A percentile compares a stretch with the other conserved stretches of the same genome.
Evolutionary conservation across 2,888 invertebrate species (phyloP).

Genomic region (Hesperia comma): DNA sequence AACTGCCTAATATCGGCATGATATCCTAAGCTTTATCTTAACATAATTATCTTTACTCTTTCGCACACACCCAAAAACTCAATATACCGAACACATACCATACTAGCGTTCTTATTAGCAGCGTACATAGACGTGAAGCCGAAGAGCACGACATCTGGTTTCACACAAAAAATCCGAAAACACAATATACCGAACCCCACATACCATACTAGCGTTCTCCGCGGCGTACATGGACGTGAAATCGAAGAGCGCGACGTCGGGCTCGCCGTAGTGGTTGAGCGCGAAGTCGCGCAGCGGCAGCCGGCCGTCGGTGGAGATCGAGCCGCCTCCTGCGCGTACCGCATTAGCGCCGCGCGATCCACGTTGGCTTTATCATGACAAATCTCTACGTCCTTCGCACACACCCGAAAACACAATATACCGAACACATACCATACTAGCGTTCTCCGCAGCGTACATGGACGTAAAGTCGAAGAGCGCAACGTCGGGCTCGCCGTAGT

Average conservation of each 20-base stretch:
- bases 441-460: constrained; percentile 98
- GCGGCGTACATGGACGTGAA: constrained; percentile 99
- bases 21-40: too few relatives aligned
- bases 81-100: constrained; percentile 62
- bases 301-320: constrained; percentile 94
- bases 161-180: too few relatives aligned
- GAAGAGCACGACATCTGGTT: constrained; percentile 99
- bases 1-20: too few relatives aligned
- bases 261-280: constrained; percentile 98
- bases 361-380: too few relatives aligned
- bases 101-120: constrained; percentile 96
- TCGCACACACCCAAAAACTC: too few relatives aligned
- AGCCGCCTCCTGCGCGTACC: constrained; percentile 97
- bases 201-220: constrained; percentile 89
- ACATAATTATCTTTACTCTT: too few relatives aligned
- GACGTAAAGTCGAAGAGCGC: constrained; percentile 99
- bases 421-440: constrained; percentile 85
- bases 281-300: constrained; percentile 96
- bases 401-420: too few relatives aligned
- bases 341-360: constrained; percentile 93
- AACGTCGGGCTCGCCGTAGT: constrained; percentile 98
- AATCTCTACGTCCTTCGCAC: too few relatives aligned
- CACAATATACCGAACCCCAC: too few relatives aligned
- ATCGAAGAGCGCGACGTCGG: constrained; percentile 99
- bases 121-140: constrained; percentile 99